Percentiles rank a stretch among this genome's conserved stretches.
Conservation (phyloP, 2,797 vertebrate genomes). For the Sparus aurata region DNA sequence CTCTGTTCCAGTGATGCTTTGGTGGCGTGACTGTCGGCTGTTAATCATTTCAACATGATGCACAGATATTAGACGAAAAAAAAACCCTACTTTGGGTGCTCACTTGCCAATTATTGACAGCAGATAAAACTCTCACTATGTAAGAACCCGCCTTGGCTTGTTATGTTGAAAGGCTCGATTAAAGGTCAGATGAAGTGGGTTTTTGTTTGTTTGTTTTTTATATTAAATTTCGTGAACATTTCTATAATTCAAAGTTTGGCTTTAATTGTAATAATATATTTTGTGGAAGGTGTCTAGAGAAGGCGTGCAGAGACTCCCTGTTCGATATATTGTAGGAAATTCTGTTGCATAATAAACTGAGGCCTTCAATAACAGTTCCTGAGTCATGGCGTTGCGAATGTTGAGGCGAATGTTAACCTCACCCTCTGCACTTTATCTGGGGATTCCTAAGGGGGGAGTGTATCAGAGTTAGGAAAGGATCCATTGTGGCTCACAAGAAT, state of each 20-base stretch:
- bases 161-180: neutral
- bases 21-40: neutral
- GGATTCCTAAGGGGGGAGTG: too few species aligned
- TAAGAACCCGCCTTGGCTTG: neutral
- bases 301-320: too few species aligned
- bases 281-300: neutral
- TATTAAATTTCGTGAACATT: neutral
- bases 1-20: conserved; percentile 1
- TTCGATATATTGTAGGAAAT: too few species aligned
- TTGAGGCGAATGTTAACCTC: too few species aligned
- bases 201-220: neutral
- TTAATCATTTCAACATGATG: conserved; percentile 3
- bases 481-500: too few species aligned
- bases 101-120: neutral
- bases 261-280: neutral
- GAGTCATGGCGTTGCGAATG: too few species aligned
- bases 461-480: too few species aligned
- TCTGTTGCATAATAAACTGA: too few species aligned
- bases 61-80: neutral
- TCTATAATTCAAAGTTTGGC: neutral
- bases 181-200: neutral
- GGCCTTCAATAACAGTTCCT: too few species aligned
- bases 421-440: too few species aligned
- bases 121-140: conserved; percentile 6
- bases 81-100: neutral